These are phyloP conservation scores for Colletes gigas DNA, from an alignment of 1,140 invertebrate genomes.

Conservation along the genomic window DNA sequence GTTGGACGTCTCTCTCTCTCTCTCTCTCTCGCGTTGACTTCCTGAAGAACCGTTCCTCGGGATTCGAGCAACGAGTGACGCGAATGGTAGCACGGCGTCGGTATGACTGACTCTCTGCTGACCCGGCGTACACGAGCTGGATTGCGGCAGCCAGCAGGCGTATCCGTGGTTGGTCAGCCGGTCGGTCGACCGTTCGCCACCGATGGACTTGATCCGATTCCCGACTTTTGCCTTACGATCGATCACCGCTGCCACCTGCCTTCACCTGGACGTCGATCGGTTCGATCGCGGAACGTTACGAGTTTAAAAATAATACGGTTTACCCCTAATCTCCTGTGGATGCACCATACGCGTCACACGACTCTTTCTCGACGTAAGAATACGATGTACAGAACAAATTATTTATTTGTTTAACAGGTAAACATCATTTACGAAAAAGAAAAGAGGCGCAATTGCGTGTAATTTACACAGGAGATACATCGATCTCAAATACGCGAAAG, in stretches of 20 bases:
- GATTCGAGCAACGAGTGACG: constrained; percentile 63
- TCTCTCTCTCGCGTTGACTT: background rate
- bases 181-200: constrained; percentile 63
- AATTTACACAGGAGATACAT: too few species aligned
- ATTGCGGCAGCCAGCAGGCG: constrained; percentile 64
- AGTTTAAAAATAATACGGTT: too few species aligned
- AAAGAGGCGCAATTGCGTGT: too few species aligned
- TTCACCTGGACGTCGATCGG: too few species aligned
- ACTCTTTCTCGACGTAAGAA: too few species aligned
- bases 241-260: background rate
- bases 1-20: constrained; percentile 4
- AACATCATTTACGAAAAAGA: too few species aligned
- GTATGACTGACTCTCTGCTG: constrained; percentile 75
- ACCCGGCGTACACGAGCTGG: constrained; percentile 66
- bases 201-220: constrained; percentile 57
- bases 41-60: constrained; percentile 28
- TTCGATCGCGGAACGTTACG: too few species aligned
- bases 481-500: too few species aligned
- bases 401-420: too few species aligned
- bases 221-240: constrained; percentile 43
- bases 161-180: constrained; percentile 70
- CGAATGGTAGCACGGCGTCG: constrained; percentile 74
- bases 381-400: too few species aligned
- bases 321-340: too few species aligned
- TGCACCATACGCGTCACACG: too few species aligned